These are phyloP conservation scores for Pegoplata infirma DNA, from an alignment of 2,888 invertebrate genomes.

Conservation along the genomic window DNA sequence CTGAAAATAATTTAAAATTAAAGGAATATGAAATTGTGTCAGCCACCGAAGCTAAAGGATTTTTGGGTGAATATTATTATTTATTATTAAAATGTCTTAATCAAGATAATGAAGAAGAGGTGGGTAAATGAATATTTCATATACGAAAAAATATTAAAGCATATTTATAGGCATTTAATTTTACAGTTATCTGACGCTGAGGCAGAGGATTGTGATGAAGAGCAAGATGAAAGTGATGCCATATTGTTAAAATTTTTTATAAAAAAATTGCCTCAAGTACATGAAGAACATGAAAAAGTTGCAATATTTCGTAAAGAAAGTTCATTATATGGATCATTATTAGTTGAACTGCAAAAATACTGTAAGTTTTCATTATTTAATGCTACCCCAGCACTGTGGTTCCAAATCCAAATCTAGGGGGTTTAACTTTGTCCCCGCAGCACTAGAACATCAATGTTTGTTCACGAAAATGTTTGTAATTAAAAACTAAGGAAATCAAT, in stretches of 20 bases:
- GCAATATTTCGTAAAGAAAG: conserved; percentile 71
- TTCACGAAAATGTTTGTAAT: too few relatives aligned
- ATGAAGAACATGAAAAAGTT: conserved; percentile 65
- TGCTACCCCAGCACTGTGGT: too few relatives aligned
- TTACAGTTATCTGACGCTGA: conserved; percentile 24
- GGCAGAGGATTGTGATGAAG: conserved; percentile 1
- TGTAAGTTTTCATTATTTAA: conserved; percentile 67
- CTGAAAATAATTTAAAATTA: conserved; percentile 43
- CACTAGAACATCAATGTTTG: too few relatives aligned
- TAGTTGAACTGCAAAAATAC: conserved; percentile 65
- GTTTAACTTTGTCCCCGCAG: too few relatives aligned
- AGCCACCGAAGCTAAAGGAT: conserved; percentile 68
- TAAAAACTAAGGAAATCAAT: too few relatives aligned
- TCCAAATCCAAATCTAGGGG: too few relatives aligned
- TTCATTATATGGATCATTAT: conserved; percentile 67
- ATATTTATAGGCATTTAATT: conserved; percentile 66
- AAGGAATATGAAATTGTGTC: conserved; percentile 59
- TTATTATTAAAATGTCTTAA: conserved; percentile 63
- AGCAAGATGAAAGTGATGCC: not conserved
- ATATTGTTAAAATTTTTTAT: conserved; percentile 66
- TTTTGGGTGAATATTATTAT: conserved; percentile 73
- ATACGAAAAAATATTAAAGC: conserved; percentile 18
- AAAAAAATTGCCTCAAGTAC: conserved; percentile 68
- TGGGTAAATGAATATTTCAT: not conserved
- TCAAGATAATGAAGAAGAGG: conserved; percentile 2